Base-by-base conservation (phyloP, 2,888 invertebrate genomes). In the Malacosoma neustria region DNA sequence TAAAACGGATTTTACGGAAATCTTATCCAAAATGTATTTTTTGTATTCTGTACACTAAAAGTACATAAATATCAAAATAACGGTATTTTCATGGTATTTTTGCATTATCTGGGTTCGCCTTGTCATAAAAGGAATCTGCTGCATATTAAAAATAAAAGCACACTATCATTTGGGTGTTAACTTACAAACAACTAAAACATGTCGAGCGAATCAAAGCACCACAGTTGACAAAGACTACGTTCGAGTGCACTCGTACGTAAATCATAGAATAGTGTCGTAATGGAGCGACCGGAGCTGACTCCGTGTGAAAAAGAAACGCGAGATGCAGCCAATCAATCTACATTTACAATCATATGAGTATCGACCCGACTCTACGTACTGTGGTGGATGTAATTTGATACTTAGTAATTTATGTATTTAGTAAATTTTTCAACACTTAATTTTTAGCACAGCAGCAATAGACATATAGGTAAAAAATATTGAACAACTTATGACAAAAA, bases 341-440 rank as follows among this genome's bases (percentile, higher is more conserved):
- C 80, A 79, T 82, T 82, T 82, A 79, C 79, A 81, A 81, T 82
- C 79, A 79, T 76, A 75, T 74, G 73, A 77, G 73, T 72, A 79
- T 80, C 72, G 79, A 80, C 64, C 68, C 49, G 38, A 43, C 39
- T 41, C 36, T 51, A 35, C 49, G 47, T 43, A 29, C 14, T 29
- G 48, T 33, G 32, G 14, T 29, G 15, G 0, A 34, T 3, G 22
- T 4, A 12, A 35, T 42, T 72, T 74, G 71, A 53, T 71, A 59
- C 40, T 62, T 38, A n/a, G n/a, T n/a, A n/a, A n/a, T n/a, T n/a
- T n/a, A n/a, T n/a, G n/a, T n/a, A n/a, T n/a, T n/a, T n/a, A n/a
- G n/a, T n/a, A n/a, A n/a, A n/a, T n/a, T n/a, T n/a, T n/a, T n/a
- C n/a, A n/a, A n/a, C n/a, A n/a, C n/a, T n/a, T n/a, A n/a, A n/a